Evolutionary conservation across 2,113 vertebrate species (phyloP), one percentile per base, ranked within the genome.

Genomic region (Myxocyprinus asiaticus): DNA sequence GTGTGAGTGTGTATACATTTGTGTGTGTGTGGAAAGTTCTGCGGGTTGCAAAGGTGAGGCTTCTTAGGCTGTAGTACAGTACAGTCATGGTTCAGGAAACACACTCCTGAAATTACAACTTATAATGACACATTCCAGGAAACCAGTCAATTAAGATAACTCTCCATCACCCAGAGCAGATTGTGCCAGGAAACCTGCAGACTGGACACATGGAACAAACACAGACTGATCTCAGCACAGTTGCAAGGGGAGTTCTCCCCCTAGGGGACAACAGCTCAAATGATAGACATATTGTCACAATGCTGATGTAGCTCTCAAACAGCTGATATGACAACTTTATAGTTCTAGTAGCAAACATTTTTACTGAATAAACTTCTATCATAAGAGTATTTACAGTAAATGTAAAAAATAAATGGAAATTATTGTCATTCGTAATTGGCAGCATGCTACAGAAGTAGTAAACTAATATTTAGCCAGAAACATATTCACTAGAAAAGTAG

Each of bases 131-230:
- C 85, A 89, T 82, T 86, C 84, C 79, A 7, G 84, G 73, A 67
- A 86, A 91, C 81, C 83, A 90, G 90, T 82, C 86, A 90, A 90
- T 92, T 91, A 90, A 81, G 68, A 77, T 85, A 82, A 80, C 83
- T 73, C 89, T 91, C 87, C 89, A 90, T 91, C 88, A 89, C 83
- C 81, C 81, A 87, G 82, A 90, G 88, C 51, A 33, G 22, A 33
- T 1, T 33, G 22, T 33, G 22, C 22, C 22, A 33, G 22, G 22
- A 33, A 33, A 33, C 22, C 22, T 33, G 22, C 22, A 65, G 71
- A 48, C 51, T 59, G 62, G 17, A 55, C 73, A 64, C 11, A 33
- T 4, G 48, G 62, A 44, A 79, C 33, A 58, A 15, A 79, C 77
- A 81, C 70, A 86, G 88, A 85, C 85, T 84, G 81, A 85, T 82